These are phyloP conservation scores for Brachionus angularis DNA, from an alignment of 1,140 invertebrate species.

Conservation along the genomic window DNA sequence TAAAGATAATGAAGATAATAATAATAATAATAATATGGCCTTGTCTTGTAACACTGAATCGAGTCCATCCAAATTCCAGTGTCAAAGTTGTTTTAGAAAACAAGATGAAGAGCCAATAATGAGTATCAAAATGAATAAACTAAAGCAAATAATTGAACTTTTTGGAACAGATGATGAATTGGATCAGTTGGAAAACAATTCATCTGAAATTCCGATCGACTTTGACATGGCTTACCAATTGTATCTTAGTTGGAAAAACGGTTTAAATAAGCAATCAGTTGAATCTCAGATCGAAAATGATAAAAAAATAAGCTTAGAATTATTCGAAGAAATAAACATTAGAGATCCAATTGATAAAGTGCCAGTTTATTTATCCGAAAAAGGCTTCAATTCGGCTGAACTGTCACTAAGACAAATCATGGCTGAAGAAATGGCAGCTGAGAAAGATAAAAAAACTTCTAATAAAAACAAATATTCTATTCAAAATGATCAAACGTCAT, in stretches of 20 bases:
- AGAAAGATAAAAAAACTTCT: too few relatives aligned
- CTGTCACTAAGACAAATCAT: constrained; percentile 31
- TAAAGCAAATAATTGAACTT: background rate
- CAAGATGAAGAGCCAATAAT: constrained; percentile 1
- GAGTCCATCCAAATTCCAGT: background rate
- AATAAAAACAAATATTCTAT: too few relatives aligned
- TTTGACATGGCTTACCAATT: constrained; percentile 11
- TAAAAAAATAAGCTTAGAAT: constrained; percentile 10
- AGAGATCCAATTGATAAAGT: constrained; percentile 29
- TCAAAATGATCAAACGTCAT: too few relatives aligned
- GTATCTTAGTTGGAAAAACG: constrained; percentile 40
- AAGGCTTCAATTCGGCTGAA: background rate
- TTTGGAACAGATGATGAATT: constrained; percentile 8
- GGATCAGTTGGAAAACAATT: background rate
- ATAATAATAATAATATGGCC: background rate
- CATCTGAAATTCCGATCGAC: background rate
- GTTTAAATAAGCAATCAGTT: background rate
- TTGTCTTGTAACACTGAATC: background rate
- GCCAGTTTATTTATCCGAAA: constrained; percentile 27
- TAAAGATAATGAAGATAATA: background rate
- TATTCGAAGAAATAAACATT: constrained; percentile 20
- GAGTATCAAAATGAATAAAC: background rate
- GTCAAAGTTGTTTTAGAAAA: too few relatives aligned
- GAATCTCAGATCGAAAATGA: constrained; percentile 22
- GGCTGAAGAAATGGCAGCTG: constrained; percentile 34